A percentile compares a stretch with the other conserved stretches of the same genome.
phyloP scores from a whole-genome alignment of 2,888 invertebrate genomes.

The Hypercompe scribonia region DNA sequence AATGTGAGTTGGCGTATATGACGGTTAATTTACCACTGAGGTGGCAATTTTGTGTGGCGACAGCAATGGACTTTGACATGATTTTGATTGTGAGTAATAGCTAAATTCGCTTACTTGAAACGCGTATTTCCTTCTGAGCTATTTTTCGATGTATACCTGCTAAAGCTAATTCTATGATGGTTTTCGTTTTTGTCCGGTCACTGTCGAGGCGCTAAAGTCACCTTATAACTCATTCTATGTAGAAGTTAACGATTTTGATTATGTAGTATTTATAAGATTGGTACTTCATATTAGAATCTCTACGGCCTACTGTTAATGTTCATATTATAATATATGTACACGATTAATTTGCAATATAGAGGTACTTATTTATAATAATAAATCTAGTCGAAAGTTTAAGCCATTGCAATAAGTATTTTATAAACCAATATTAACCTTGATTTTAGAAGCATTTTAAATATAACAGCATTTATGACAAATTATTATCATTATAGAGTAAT shows the following conservation, averaged over 20 bases:
- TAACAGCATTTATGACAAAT: constrained; percentile 67
- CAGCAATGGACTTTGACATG: neutral
- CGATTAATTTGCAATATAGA: constrained; percentile 70
- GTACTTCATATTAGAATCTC: constrained; percentile 43
- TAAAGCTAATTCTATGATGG: neutral
- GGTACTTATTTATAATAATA: constrained; percentile 79
- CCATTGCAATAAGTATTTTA: constrained; percentile 81
- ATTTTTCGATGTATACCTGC: neutral
- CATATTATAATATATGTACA: constrained; percentile 44
- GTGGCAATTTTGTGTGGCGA: constrained; percentile 3
- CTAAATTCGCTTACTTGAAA: neutral
- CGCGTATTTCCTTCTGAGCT: neutral
- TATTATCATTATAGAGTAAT: constrained; percentile 44
- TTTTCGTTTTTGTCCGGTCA: neutral
- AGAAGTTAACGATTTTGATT: constrained; percentile 32
- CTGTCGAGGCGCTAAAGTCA: constrained; percentile 23
- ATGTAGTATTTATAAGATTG: constrained; percentile 37
- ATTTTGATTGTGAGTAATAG: neutral
- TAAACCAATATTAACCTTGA: constrained; percentile 64
- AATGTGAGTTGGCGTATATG: constrained; percentile 19
- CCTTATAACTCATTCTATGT: constrained; percentile 39
- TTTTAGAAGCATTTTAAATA: constrained; percentile 58
- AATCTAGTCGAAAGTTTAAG: constrained; percentile 85
- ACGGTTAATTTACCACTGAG: constrained; percentile 24
- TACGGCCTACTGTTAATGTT: constrained; percentile 30